Evolutionary conservation across 2,797 vertebrate species (phyloP).

Genomic region (Sciurus carolinensis): DNA sequence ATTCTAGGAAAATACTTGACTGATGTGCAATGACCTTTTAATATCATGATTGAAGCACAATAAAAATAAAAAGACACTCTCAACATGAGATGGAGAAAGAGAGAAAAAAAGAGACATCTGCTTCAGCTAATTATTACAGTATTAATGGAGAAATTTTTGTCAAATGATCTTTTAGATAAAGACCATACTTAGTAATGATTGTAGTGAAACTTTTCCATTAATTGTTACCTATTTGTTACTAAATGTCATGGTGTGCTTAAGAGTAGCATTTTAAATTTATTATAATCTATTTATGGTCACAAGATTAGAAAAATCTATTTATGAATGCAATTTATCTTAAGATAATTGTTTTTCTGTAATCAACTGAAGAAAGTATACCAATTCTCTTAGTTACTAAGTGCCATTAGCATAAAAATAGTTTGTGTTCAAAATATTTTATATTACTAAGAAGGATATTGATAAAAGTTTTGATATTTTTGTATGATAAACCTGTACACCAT

Average conservation of each 20-base stretch:
- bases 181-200: not conserved
- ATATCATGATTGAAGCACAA: not conserved
- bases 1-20: slow-evolving; percentile 33
- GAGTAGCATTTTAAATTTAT: not conserved
- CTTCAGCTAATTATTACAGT: not conserved
- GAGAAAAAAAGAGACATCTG: not conserved
- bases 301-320: not conserved
- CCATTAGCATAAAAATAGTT: not conserved
- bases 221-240: not conserved
- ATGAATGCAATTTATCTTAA: not conserved
- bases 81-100: too few relatives aligned
- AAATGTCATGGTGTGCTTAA: not conserved
- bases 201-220: not conserved
- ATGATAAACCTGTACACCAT: not conserved
- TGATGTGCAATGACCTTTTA: not conserved
- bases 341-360: not conserved
- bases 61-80: slow-evolving; percentile 4
- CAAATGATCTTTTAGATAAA: not conserved
- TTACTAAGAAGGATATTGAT: not conserved
- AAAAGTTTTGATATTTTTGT: not conserved
- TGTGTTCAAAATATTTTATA: not conserved
- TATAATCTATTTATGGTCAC: not conserved
- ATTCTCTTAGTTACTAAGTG: not conserved
- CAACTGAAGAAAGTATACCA: not conserved
- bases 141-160: not conserved